Evolutionary conservation across 2,888 invertebrate genomes (phyloP).

Genomic region (Mimas tiliae): DNA sequence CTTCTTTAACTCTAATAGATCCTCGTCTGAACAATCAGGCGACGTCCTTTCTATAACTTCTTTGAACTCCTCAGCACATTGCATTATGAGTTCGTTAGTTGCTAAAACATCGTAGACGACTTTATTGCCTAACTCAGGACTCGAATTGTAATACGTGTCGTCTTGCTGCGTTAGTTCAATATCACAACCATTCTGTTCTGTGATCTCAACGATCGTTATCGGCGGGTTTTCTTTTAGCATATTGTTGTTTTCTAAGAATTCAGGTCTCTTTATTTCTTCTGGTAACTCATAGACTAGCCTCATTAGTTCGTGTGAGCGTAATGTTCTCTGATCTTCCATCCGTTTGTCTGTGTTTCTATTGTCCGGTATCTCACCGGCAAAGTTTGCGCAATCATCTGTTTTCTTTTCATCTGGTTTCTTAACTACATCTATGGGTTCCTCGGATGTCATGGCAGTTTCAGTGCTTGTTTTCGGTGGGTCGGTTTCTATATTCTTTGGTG

Average conservation of each 20-base stretch:
- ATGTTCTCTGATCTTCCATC: constrained; percentile 54
- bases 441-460: constrained; percentile 76
- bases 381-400: constrained; percentile 61
- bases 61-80: constrained; percentile 67
- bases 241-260: constrained; percentile 68
- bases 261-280: constrained; percentile 63
- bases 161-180: constrained; percentile 44
- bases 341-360: constrained; percentile 58
- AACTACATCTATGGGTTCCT: constrained; percentile 74
- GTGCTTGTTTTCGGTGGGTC: constrained; percentile 44
- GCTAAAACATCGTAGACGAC: constrained; percentile 69
- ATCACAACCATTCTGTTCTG: constrained; percentile 81
- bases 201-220: constrained; percentile 76
- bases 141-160: constrained; percentile 24
- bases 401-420: constrained; percentile 70
- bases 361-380: constrained; percentile 59
- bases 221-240: constrained; percentile 80
- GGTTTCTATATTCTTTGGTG: constrained; percentile 38
- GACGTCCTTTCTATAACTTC: constrained; percentile 73
- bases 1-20: constrained; percentile 68
- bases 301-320: constrained; percentile 72
- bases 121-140: constrained; percentile 67
- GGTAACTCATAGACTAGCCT: constrained; percentile 79
- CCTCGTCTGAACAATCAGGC: constrained; percentile 74
- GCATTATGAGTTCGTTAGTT: constrained; percentile 66